phyloP scores from a whole-genome alignment of 2,797 vertebrate species.

The Lophotriccus pileatus region DNA sequence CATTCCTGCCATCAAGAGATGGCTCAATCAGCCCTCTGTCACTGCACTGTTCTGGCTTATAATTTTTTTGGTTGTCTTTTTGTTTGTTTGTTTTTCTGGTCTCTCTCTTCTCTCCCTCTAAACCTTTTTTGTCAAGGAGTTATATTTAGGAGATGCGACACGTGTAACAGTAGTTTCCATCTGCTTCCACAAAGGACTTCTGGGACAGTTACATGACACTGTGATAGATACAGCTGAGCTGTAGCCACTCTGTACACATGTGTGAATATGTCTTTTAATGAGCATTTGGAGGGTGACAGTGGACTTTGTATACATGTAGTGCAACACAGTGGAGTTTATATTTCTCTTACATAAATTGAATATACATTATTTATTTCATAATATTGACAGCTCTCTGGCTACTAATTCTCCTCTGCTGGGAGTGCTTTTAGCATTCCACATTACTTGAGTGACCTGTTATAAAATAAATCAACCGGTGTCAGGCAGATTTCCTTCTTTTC shows the following conservation, averaged over 20 bases:
- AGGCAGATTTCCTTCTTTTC: conserved; percentile 1
- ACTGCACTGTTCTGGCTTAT: neutral
- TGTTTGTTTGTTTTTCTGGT: neutral
- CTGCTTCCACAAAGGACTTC: neutral
- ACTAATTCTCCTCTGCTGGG: neutral
- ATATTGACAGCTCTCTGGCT: neutral
- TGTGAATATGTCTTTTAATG: neutral
- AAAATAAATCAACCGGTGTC: conserved; percentile 14
- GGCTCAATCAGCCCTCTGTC: neutral
- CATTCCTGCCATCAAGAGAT: neutral
- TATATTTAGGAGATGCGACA: neutral
- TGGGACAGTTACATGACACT: rapidly evolving
- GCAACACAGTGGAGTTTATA: neutral
- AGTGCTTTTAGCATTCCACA: conserved; percentile 24
- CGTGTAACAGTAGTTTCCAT: neutral
- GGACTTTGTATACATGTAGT: neutral
- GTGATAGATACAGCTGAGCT: neutral
- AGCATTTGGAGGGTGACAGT: neutral
- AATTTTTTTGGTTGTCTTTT: neutral
- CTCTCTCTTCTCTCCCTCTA: neutral
- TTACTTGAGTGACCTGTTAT: neutral
- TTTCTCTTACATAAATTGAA: neutral
- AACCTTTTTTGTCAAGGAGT: neutral
- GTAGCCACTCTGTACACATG: neutral
- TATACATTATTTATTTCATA: neutral